Conservation (phyloP, 2,888 invertebrate genomes). For the Spilosoma lubricipeda region DNA sequence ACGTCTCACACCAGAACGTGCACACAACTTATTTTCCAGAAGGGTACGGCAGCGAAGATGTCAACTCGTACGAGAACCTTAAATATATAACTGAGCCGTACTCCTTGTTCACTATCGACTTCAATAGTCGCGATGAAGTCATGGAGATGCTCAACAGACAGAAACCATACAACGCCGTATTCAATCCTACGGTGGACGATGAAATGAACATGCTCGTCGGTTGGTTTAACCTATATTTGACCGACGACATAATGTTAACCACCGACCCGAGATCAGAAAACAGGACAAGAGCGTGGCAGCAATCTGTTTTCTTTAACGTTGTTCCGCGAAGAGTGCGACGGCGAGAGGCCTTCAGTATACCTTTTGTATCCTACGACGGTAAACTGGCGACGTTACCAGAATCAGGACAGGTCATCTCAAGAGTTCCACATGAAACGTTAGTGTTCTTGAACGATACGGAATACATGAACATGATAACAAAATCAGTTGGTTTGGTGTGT, state of each 20-base stretch:
- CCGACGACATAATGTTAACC: conserved; percentile 83
- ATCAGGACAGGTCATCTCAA: conserved; percentile 13
- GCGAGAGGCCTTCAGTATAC: conserved; percentile 13
- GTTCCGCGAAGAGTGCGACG: conserved; percentile 24
- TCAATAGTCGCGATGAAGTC: conserved; percentile 36
- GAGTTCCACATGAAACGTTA: conserved; percentile 33
- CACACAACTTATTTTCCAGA: conserved; percentile 27
- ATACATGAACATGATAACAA: conserved; percentile 37
- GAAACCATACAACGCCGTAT: conserved; percentile 18
- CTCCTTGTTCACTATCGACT: conserved; percentile 38
- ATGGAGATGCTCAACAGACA: conserved; percentile 25
- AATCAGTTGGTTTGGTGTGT: conserved; percentile 23
- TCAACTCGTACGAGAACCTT: conserved; percentile 32
- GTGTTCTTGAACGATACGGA: conserved; percentile 38
- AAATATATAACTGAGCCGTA: conserved; percentile 39
- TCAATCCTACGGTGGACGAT: conserved; percentile 25
- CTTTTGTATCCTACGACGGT: conserved; percentile 30
- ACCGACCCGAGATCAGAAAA: conserved; percentile 78
- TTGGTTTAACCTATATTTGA: conserved; percentile 89
- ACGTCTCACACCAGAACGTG: conserved; percentile 26
- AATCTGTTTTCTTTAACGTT: conserved; percentile 43
- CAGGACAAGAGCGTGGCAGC: conserved; percentile 70
- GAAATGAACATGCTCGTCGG: conserved; percentile 74
- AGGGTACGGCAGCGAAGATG: conserved; percentile 36
- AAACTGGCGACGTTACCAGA: conserved; percentile 19